Percentiles rank a stretch among this genome's conserved stretches.
Evolutionary conservation across 2,797 vertebrate genomes (phyloP).

Genomic region (Bucorvus abyssinicus): DNA sequence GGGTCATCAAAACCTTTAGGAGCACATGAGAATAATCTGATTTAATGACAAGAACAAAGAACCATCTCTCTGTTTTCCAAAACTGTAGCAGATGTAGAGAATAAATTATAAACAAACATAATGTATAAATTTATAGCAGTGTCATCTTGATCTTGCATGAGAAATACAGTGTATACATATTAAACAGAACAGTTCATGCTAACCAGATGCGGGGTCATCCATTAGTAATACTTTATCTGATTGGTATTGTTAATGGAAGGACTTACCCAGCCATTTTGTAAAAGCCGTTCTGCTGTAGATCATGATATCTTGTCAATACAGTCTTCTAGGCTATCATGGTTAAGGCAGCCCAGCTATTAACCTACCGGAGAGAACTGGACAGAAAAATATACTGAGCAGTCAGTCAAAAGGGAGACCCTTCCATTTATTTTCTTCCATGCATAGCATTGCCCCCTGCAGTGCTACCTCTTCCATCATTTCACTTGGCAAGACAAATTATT

Average conservation of each 20-base stretch:
- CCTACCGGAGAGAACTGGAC: not conserved
- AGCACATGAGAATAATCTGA: not conserved
- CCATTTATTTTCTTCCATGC: conserved; percentile 7
- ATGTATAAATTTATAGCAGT: conserved; percentile 6
- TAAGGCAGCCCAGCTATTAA: conserved; percentile 39
- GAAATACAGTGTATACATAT: not conserved
- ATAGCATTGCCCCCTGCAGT: not conserved
- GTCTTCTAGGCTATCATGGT: conserved; percentile 1
- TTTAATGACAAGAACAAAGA: conserved; percentile 10
- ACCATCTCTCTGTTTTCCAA: not conserved
- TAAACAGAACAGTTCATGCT: conserved; percentile 1
- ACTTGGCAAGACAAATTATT: not conserved
- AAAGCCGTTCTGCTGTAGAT: conserved; percentile 53
- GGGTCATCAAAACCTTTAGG: not conserved
- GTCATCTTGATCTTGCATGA: not conserved
- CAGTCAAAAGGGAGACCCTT: not conserved
- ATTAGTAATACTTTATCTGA: conserved; percentile 66
- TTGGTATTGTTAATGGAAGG: conserved; percentile 70
- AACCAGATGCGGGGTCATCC: conserved; percentile 48
- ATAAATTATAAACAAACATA: conserved; percentile 28
- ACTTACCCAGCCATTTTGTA: conserved; percentile 29
- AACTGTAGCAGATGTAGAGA: not conserved
- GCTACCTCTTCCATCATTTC: not conserved
- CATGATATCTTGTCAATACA: conserved; percentile 63
- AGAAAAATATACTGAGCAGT: conserved; percentile 15